Conservation (phyloP, 2,888 invertebrate genomes). For the Thecophora atra region DNA sequence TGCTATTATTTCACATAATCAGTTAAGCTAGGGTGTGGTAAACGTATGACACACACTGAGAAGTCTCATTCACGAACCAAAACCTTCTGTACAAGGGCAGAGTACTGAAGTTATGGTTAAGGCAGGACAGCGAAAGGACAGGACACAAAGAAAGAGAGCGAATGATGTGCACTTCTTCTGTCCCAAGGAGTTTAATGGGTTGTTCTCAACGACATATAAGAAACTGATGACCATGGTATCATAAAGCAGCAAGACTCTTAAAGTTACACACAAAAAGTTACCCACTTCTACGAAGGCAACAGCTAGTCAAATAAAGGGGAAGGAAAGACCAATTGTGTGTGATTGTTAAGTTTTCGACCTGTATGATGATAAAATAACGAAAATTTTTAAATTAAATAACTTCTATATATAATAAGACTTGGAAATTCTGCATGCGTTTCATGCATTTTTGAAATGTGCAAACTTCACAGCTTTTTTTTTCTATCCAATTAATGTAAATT, state of each 20-base stretch:
- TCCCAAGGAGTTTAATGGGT: not conserved
- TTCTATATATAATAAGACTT: no score
- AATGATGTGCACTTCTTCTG: slow-evolving; percentile 17
- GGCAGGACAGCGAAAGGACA: slow-evolving; percentile 32
- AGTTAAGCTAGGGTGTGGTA: slow-evolving; percentile 23
- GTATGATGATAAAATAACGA: no score
- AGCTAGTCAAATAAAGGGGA: not conserved
- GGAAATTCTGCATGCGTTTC: no score
- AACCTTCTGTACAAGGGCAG: slow-evolving; percentile 30
- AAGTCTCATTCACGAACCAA: slow-evolving; percentile 25
- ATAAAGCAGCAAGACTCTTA: not conserved
- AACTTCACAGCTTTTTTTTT: no score
- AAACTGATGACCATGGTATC: not conserved
- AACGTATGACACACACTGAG: slow-evolving; percentile 11
- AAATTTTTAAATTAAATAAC: no score
- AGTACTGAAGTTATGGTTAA: no score
- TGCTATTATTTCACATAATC: slow-evolving; percentile 29
- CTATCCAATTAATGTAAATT: no score
- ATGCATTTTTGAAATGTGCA: no score
- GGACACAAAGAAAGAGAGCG: no score
- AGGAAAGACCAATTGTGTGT: no score
- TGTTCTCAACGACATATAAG: not conserved
- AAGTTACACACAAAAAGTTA: no score
- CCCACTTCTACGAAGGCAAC: not conserved
- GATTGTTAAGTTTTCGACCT: no score